phyloP scores from a whole-genome alignment of 2,888 invertebrate genomes.

The Phytoseiulus persimilis region DNA sequence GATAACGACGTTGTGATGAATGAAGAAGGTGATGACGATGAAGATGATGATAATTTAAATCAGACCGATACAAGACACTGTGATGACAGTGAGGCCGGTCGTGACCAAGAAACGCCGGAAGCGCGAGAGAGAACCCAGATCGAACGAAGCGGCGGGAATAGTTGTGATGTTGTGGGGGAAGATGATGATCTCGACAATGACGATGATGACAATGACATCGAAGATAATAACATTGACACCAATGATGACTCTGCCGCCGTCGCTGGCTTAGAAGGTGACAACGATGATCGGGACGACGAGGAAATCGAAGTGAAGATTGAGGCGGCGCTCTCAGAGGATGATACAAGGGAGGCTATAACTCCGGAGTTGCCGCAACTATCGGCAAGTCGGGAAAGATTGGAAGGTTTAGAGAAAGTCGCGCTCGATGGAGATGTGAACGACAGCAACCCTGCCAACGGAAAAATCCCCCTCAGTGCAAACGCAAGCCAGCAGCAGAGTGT shows the following conservation, averaged over 20 bases:
- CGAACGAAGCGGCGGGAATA: neutral
- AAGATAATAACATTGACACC: neutral
- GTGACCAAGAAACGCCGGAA: neutral
- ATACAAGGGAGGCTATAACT: conserved; percentile 18
- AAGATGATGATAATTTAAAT: neutral
- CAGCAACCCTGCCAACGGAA: neutral
- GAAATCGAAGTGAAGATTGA: neutral
- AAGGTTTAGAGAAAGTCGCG: neutral
- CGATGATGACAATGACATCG: neutral
- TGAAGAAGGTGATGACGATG: neutral
- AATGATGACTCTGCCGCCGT: neutral
- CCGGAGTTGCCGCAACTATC: neutral
- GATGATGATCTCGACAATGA: neutral
- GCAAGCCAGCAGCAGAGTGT: neutral
- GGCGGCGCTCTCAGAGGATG: conserved; percentile 31
- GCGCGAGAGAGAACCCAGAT: neutral
- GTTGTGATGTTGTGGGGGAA: neutral
- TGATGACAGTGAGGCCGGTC: neutral
- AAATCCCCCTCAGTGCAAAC: neutral
- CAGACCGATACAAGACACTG: neutral
- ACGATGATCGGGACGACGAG: neutral
- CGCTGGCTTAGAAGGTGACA: too few relatives aligned
- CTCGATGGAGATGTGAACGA: neutral
- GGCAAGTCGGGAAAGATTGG: neutral
- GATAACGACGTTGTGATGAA: neutral